A percentile compares a stretch with the other conserved stretches of the same genome.
phyloP scores from a whole-genome alignment of 2,113 vertebrate genomes.

The Syngnathus scovelli region DNA sequence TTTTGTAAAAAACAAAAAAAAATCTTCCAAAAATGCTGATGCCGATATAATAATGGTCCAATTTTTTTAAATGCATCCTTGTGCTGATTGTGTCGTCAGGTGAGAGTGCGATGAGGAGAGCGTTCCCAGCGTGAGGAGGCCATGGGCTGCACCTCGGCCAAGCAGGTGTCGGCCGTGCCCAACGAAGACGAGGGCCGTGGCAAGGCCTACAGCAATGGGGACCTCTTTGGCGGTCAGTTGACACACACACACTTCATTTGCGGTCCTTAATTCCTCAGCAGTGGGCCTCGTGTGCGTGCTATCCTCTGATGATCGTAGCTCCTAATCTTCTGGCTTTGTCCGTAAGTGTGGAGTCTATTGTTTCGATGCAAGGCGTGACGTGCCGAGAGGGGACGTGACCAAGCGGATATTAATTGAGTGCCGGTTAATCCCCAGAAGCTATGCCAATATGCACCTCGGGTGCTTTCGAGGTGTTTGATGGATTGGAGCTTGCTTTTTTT shows the following conservation, averaged over 20 bases:
- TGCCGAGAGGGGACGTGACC: slow-evolving; percentile 7
- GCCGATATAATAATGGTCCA: not conserved
- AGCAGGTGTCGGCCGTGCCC: slow-evolving; percentile 99
- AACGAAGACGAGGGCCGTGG: slow-evolving; percentile 97
- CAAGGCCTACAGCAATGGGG: slow-evolving; percentile 96
- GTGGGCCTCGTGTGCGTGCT: slow-evolving; percentile 14
- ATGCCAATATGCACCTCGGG: not conserved
- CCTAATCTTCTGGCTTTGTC: slow-evolving; percentile 11
- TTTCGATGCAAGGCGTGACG: slow-evolving; percentile 7
- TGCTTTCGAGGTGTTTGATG: not conserved
- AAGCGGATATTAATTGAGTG: not conserved
- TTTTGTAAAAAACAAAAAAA: too few relatives aligned
- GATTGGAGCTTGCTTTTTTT: not conserved
- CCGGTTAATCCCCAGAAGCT: not conserved
- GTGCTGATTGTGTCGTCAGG: slow-evolving; percentile 36
- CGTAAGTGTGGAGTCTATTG: slow-evolving; percentile 25
- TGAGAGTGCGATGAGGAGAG: slow-evolving; percentile 81
- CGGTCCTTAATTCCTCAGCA: slow-evolving; percentile 27
- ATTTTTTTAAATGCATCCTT: slow-evolving; percentile 4
- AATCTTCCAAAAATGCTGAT: too few relatives aligned
- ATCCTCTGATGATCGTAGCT: slow-evolving; percentile 26
- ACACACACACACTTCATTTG: not conserved
- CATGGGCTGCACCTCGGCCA: slow-evolving; percentile 99
- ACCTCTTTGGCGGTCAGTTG: slow-evolving; percentile 91
- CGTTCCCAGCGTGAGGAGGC: slow-evolving; percentile 84